phyloP scores from a whole-genome alignment of 2,888 invertebrate species.

The Sabatieria punctata region DNA sequence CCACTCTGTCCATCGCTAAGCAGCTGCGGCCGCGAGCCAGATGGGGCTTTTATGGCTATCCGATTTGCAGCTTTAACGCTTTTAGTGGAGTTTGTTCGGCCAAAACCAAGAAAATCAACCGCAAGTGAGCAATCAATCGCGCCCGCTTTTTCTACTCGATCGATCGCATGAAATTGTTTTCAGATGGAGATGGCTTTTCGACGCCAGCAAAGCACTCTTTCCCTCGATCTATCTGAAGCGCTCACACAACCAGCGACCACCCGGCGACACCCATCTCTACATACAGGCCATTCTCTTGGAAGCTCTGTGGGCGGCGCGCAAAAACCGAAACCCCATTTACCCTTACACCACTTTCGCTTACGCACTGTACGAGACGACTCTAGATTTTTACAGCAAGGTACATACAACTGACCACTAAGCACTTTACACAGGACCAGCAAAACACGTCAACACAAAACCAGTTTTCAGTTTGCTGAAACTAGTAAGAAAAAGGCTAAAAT shows the following conservation, averaged over 20 bases:
- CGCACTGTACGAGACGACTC: background rate
- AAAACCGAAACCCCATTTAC: background rate
- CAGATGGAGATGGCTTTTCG: background rate
- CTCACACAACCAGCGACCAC: background rate
- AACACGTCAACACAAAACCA: too few species aligned
- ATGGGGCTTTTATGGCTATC: constrained; percentile 1
- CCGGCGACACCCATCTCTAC: background rate
- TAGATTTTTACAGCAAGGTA: too few species aligned
- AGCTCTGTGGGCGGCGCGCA: background rate
- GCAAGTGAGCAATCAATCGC: background rate
- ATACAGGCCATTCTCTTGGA: background rate
- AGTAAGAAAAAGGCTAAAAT: too few species aligned
- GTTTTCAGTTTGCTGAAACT: too few species aligned
- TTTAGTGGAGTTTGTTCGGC: background rate
- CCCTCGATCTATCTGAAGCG: background rate
- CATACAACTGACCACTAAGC: too few species aligned
- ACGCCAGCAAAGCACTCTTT: background rate
- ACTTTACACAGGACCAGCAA: too few species aligned
- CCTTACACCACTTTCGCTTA: background rate
- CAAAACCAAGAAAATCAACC: background rate
- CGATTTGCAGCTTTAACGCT: background rate
- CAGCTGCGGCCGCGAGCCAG: background rate
- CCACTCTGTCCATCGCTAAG: background rate
- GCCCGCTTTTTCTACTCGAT: too few species aligned
- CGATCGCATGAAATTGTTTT: background rate